Evolutionary conservation across 2,888 invertebrate genomes (phyloP).

Genomic region (Brachynemurus nebulosus): DNA sequence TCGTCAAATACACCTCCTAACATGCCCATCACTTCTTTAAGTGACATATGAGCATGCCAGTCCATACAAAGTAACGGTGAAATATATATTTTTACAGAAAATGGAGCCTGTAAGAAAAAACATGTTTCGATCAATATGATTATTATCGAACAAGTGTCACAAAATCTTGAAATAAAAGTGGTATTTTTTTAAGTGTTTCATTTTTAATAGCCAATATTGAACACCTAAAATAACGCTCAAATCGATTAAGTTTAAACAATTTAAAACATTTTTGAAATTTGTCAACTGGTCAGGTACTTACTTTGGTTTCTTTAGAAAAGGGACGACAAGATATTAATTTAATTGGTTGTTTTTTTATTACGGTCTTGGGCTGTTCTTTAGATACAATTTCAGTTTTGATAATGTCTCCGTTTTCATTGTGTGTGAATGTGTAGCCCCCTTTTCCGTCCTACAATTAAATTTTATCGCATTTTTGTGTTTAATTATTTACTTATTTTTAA

Average conservation of each 20-base stretch:
- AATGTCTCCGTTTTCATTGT: constrained; percentile 43
- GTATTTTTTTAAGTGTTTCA: neutral
- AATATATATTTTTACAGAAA: constrained; percentile 40
- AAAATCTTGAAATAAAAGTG: constrained; percentile 2
- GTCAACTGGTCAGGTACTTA: constrained; percentile 26
- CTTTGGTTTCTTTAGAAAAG: constrained; percentile 42
- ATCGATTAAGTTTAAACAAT: too few relatives aligned
- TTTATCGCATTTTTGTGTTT: neutral
- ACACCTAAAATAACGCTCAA: neutral
- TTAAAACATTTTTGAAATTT: too few relatives aligned
- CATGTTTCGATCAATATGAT: too few relatives aligned
- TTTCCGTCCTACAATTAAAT: constrained; percentile 37
- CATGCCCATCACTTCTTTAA: constrained; percentile 62
- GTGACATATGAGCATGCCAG: constrained; percentile 52
- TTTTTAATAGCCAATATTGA: neutral
- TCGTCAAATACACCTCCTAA: constrained; percentile 42
- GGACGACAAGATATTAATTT: constrained; percentile 45
- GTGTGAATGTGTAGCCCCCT: constrained; percentile 50
- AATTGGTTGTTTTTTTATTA: constrained; percentile 32
- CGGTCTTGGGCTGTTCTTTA: constrained; percentile 28
- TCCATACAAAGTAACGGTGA: constrained; percentile 52
- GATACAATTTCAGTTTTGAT: constrained; percentile 32
- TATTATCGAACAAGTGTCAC: too few relatives aligned
- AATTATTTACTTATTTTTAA: neutral
- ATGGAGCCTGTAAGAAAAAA: constrained; percentile 41